Base-by-base conservation (phyloP, 2,113 vertebrate species). In the Mandrillus leucophaeus region DNA sequence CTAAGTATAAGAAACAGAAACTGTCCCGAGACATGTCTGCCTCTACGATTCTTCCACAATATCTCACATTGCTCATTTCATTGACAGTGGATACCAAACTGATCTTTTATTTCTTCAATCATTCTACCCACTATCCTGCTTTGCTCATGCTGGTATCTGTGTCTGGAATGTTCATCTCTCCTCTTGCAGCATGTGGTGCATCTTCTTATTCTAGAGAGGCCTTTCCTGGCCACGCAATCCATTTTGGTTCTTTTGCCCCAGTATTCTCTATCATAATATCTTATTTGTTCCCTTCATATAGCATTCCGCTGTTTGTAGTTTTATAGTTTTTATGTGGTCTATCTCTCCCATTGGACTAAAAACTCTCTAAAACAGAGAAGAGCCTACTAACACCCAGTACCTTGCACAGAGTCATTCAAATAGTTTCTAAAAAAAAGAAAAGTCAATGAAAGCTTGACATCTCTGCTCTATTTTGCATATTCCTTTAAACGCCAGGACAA, bases 371-470 rank as follows among this genome's bases (percentile, higher is more conserved):
- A 50, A 87, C 35, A 57, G 16, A 1, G 12, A 91, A 78, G 27
- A 18, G 3, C 10, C 23, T 30, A 27, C 25, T 70, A 8, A 70
- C 61, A 38, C 25, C 81, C 3, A 76, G 7, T 32, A 52, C 18
- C 1, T 78, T 20, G 2, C 45, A 32, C 2, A 9, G n/a, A 48
- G 30, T 45, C 5, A 52, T 68, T 48, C 25, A 61, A 88, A 90
- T 32, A 40, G 6, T 75, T 91, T n/a, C 40, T 61, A 13, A 86
- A 78, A 93, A 80, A 84, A 78, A 93, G 48, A 78, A 93, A 55
- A 55, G 18, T 59, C 45, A 17, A 30, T 64, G n/a, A 72, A 90
- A 88, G 2, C 10, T 18, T n/a, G 61, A 40, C 0, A 82, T 88
- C 66, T 68, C 43, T 72, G 12, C 10, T 43, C 3, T 45, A 52